phyloP scores from a whole-genome alignment of 2,888 invertebrate genomes.

The Iselma pallidipennis region DNA sequence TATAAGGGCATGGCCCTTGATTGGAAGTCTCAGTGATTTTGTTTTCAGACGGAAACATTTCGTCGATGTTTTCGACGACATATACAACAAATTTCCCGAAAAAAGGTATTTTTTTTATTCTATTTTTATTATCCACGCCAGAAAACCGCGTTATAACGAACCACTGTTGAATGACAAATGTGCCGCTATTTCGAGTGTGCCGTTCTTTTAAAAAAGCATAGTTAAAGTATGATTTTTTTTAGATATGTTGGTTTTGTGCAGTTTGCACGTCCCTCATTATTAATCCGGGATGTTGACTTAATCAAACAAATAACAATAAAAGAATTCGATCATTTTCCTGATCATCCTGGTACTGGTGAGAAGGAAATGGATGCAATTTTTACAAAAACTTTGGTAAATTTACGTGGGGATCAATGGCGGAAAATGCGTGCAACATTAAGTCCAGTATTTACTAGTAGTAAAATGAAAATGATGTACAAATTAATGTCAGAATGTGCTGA shows the following conservation, averaged over 20 bases:
- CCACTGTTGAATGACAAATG: neutral
- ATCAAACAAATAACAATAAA: constrained; percentile 51
- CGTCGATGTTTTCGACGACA: constrained; percentile 9
- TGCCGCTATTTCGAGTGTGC: neutral
- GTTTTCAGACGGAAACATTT: constrained; percentile 10
- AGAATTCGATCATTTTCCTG: constrained; percentile 52
- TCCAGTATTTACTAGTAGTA: constrained; percentile 63
- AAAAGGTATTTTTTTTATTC: constrained; percentile 9
- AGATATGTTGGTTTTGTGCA: constrained; percentile 42
- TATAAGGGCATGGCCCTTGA: constrained; percentile 13
- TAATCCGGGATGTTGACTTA: constrained; percentile 43
- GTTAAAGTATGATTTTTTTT: too few relatives aligned
- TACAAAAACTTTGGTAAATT: constrained; percentile 36
- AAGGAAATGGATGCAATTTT: constrained; percentile 39
- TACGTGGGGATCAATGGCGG: constrained; percentile 37
- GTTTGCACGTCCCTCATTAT: constrained; percentile 37
- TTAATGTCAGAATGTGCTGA: constrained; percentile 52
- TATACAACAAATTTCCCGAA: constrained; percentile 13
- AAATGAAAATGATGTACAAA: constrained; percentile 61
- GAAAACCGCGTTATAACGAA: neutral
- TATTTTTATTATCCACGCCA: neutral
- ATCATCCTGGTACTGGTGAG: constrained; percentile 41
- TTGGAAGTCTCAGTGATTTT: constrained; percentile 13
- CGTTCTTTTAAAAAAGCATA: too few relatives aligned
- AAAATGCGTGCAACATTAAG: constrained; percentile 59